These are phyloP conservation scores for Halcyon senegalensis DNA, from an alignment of 2,113 vertebrate species.

Conservation along the genomic window DNA sequence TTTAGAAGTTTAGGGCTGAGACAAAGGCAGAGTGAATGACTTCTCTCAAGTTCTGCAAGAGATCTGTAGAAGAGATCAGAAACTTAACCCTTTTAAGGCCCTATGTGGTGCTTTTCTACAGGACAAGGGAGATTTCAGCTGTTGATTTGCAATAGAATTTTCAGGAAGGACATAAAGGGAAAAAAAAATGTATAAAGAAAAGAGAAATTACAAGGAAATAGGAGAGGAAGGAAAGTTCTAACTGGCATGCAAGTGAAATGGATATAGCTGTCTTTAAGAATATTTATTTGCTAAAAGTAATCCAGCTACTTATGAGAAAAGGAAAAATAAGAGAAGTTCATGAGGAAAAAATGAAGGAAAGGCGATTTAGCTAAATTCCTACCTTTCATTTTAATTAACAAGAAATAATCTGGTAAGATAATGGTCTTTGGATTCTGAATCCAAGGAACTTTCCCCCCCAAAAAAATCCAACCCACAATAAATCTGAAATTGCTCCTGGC, in stretches of 20 bases:
- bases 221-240: not conserved
- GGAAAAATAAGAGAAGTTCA: not conserved
- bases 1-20: not conserved
- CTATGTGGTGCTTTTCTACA: not conserved
- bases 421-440: not conserved
- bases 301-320: not conserved
- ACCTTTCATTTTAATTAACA: not conserved
- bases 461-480: not conserved
- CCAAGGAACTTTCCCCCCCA: not conserved
- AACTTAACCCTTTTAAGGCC: not conserved
- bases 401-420: not conserved
- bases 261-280: not conserved
- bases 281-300: not conserved
- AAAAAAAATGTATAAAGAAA: not conserved
- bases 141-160: not conserved
- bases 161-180: not conserved
- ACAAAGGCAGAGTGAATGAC: not conserved
- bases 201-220: not conserved
- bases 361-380: not conserved
- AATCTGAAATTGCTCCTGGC: not conserved
- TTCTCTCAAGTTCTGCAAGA: not conserved
- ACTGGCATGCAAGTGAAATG: not conserved
- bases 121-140: not conserved
- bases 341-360: not conserved
- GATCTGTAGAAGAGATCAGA: not conserved